Base-by-base conservation (phyloP, 2,888 invertebrate species). In the Oscheius myriophilus region DNA sequence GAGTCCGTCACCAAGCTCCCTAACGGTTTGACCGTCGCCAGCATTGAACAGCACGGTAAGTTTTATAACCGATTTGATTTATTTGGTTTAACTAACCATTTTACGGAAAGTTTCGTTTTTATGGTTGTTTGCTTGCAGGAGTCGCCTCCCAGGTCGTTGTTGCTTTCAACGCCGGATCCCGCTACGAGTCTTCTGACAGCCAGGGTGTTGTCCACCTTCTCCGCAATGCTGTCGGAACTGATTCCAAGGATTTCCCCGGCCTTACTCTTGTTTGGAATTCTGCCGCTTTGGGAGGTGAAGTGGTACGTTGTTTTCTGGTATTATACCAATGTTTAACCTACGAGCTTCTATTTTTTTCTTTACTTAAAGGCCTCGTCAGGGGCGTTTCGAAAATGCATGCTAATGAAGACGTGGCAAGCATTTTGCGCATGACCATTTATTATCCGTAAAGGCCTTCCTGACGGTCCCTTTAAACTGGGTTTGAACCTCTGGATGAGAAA, bases 121-220 rank as follows among this genome's bases (percentile, higher is more conserved):
- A 45, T 12, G 7, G 1, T 52, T 33, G 9, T 16, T 25, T 43
- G 41, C 3, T 51, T 61, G 54, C 70, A 74, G 84, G 82, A 18
- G 78, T 81, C 16, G 75, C 80, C 9, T 90, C 93, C 43, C 91
- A 93, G 84, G 91, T 96, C 33, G 92, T 94, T 11, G 89, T 96
- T 73, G 91, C 93, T 64, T 92, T 93, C 88, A 93, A 92, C 69
- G 89, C 89, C 64, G 96, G 97, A 58, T 91, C 94, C 26, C 92
- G 96, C 25, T 92, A 92, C 88, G 96, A 97, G 88, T 90, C 90
- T 1, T 89, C 90, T 54, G 91, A 92, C 2, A 92, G 92, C 72
- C 89, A 91, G 79, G 97, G 97, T 45, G 89, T 92, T 0, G 89
- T 92, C 2, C 96, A 96, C 88, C 88, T 92, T 59, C 87, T 96